Percentiles rank a stretch among this genome's conserved stretches.
Conservation (phyloP, 1,140 invertebrate species). For the Propsilocerus akamusi region DNA sequence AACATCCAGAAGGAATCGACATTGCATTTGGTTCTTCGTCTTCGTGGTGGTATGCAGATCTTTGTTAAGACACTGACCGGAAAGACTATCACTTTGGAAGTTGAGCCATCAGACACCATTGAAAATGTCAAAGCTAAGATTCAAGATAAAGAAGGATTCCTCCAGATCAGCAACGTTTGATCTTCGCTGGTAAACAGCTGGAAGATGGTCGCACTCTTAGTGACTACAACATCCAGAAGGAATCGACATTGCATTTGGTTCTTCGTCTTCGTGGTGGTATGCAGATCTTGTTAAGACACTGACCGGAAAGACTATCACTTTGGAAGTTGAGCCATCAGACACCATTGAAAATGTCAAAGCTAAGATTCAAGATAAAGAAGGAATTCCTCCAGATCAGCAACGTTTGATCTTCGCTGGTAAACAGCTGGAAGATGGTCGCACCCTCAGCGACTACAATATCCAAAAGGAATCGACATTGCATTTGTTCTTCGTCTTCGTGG, state of each 20-base stretch:
- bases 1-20: constrained; percentile 71
- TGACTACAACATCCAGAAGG: constrained; percentile 60
- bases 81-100: constrained; percentile 61
- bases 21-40: constrained; percentile 49
- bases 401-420: too few species aligned
- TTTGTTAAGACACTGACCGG: constrained; percentile 69
- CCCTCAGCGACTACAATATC: too few species aligned
- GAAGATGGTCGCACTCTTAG: constrained; percentile 44
- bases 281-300: constrained; percentile 52
- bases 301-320: constrained; percentile 52
- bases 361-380: constrained; percentile 49
- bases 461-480: too few species aligned
- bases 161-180: constrained; percentile 47
- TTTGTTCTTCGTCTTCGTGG: too few species aligned
- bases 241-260: constrained; percentile 83
- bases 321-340: constrained; percentile 51
- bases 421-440: too few species aligned
- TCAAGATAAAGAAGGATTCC: constrained; percentile 54
- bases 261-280: constrained; percentile 75
- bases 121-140: constrained; percentile 66
- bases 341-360: constrained; percentile 64
- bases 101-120: constrained; percentile 56
- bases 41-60: constrained; percentile 54
- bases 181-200: constrained; percentile 53
- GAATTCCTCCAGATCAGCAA: too few species aligned